Percentiles rank a stretch among this genome's conserved stretches.
Conservation (phyloP, 2,888 invertebrate species). For the Chironomus riparius region DNA sequence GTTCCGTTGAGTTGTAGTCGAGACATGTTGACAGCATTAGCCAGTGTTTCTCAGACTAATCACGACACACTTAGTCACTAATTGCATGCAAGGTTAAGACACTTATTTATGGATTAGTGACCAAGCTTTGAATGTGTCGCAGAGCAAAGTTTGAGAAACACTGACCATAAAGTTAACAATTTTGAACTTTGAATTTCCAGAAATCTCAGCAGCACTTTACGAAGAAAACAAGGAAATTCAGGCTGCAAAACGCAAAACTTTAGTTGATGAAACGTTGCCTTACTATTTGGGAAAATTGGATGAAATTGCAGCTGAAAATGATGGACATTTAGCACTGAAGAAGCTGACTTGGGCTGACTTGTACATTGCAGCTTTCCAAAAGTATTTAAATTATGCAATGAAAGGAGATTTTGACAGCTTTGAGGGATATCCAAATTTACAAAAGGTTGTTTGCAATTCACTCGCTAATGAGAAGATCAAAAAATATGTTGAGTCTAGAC, state of each 20-base stretch:
- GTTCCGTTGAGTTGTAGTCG: no score
- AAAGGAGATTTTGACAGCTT: conserved; percentile 37
- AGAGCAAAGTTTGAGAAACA: no score
- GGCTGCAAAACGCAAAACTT: conserved; percentile 36
- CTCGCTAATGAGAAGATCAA: conserved; percentile 44
- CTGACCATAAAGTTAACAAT: not conserved
- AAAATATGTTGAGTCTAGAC: conserved; percentile 48
- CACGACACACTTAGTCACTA: no score
- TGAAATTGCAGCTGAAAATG: conserved; percentile 44
- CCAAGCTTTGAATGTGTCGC: no score
- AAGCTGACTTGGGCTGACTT: conserved; percentile 50
- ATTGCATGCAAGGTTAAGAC: no score
- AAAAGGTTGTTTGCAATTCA: conserved; percentile 43
- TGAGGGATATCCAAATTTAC: conserved; percentile 44
- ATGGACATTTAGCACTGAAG: conserved; percentile 43
- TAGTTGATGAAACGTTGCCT: conserved; percentile 42
- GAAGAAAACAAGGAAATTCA: conserved; percentile 42
- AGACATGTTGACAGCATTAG: no score
- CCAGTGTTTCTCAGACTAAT: no score
- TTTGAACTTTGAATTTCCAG: conserved; percentile 29
- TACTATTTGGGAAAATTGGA: conserved; percentile 44
- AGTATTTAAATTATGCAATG: conserved; percentile 43
- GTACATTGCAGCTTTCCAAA: conserved; percentile 43
- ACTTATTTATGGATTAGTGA: no score
- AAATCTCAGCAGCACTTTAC: conserved; percentile 38